Percentiles rank a stretch among this genome's conserved stretches.
These are phyloP conservation scores for Tiliacea aurago DNA, from an alignment of 2,888 invertebrate genomes.

Conservation along the genomic window DNA sequence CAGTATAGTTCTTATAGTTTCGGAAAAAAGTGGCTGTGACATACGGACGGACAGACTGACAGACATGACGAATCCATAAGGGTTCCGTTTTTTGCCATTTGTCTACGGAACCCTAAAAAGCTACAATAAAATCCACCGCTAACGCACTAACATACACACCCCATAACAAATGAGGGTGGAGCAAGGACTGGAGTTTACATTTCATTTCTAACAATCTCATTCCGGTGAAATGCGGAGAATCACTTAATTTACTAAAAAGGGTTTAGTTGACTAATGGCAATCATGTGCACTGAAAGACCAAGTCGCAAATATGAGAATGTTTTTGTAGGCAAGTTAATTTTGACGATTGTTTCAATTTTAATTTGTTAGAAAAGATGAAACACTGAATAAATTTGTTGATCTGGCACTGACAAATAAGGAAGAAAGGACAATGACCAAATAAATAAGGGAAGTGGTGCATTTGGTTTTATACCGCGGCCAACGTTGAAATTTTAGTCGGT, in stretches of 20 bases:
- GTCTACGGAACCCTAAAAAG: too few relatives aligned
- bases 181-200: slow-evolving; percentile 46
- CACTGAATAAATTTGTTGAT: background rate
- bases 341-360: background rate
- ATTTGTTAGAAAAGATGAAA: background rate
- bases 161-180: slow-evolving; percentile 39
- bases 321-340: background rate
- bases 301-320: slow-evolving; percentile 17
- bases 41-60: too few relatives aligned
- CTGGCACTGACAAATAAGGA: too few relatives aligned
- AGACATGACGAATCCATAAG: too few relatives aligned
- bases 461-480: too few relatives aligned
- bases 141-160: slow-evolving; percentile 8
- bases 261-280: slow-evolving; percentile 47
- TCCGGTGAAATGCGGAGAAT: slow-evolving; percentile 41
- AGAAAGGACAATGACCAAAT: too few relatives aligned
- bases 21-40: too few relatives aligned
- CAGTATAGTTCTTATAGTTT: too few relatives aligned
- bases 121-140: background rate
- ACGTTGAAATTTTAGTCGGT: too few relatives aligned
- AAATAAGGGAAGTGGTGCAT: too few relatives aligned
- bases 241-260: slow-evolving; percentile 44
- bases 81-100: too few relatives aligned
- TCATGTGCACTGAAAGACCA: slow-evolving; percentile 8
- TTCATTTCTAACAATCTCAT: slow-evolving; percentile 56